These are phyloP conservation scores for Tubulanus polymorphus DNA, from an alignment of 2,888 invertebrate species.

Conservation along the genomic window DNA sequence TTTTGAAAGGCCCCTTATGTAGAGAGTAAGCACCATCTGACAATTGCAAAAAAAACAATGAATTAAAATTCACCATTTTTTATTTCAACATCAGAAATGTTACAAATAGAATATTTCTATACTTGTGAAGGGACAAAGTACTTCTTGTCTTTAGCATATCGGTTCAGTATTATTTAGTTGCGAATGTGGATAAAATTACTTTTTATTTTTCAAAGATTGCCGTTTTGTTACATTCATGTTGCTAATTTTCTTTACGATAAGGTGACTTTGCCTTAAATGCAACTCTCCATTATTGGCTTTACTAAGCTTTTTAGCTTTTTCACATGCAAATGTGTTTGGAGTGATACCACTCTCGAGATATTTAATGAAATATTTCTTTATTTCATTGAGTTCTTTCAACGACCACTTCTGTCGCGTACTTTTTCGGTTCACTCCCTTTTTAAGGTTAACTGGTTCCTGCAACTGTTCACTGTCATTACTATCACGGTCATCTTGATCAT, in stretches of 20 bases:
- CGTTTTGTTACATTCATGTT: not conserved
- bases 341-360: constrained; percentile 7
- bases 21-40: too few species aligned
- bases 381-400: constrained; percentile 10
- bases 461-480: not conserved
- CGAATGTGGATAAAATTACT: not conserved
- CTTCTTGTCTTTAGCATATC: too few species aligned
- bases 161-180: too few species aligned
- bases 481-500: not conserved
- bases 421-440: too few species aligned
- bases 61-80: too few species aligned
- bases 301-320: constrained; percentile 5
- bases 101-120: too few species aligned
- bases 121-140: too few species aligned
- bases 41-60: too few species aligned
- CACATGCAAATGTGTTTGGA: constrained; percentile 5
- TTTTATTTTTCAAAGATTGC: not conserved
- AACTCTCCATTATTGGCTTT: not conserved
- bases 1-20: too few species aligned
- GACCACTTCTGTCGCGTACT: constrained; percentile 5
- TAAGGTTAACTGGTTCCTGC: not conserved
- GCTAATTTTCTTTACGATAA: not conserved
- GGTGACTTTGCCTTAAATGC: not conserved
- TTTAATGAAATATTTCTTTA: constrained; percentile 9
- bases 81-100: too few species aligned